Percentiles rank a stretch among this genome's conserved stretches.
These are phyloP conservation scores for Eupithecia inturbata DNA, from an alignment of 2,888 invertebrate genomes.

Conservation along the genomic window DNA sequence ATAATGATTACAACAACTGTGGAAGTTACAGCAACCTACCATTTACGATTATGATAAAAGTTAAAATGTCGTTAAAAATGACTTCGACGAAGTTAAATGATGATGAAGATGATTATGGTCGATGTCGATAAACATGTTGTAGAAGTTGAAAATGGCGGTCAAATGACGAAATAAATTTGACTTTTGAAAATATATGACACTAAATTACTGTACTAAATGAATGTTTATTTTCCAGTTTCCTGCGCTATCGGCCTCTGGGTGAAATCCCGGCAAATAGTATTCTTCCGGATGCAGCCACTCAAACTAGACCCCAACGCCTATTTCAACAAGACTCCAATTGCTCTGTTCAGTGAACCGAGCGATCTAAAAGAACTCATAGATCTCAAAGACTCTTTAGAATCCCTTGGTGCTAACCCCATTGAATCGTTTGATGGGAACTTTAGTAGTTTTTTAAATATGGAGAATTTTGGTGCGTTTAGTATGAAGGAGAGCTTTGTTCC, in stretches of 20 bases:
- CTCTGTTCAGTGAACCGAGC: conserved; percentile 84
- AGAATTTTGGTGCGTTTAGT: conserved; percentile 88
- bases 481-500: conserved; percentile 82
- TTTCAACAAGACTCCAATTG: conserved; percentile 83
- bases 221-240: too few species aligned
- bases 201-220: too few species aligned
- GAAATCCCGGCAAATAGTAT: conserved; percentile 85
- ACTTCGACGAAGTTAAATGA: too few species aligned
- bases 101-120: too few species aligned
- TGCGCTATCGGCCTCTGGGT: conserved; percentile 88
- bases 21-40: too few species aligned
- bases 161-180: too few species aligned
- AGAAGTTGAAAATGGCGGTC: too few species aligned
- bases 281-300: conserved; percentile 86
- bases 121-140: too few species aligned
- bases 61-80: too few species aligned
- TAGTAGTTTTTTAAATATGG: conserved; percentile 84
- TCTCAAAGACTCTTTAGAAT: conserved; percentile 67
- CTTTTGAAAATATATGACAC: too few species aligned
- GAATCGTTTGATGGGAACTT: conserved; percentile 87
- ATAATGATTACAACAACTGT: too few species aligned
- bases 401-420: conserved; percentile 71
- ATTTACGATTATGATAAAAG: too few species aligned
- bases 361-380: conserved; percentile 66
- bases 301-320: conserved; percentile 86